Percentiles rank a stretch among this genome's conserved stretches.
Conservation (phyloP, 2,797 vertebrate species). For the Premnoplex brunnescens region DNA sequence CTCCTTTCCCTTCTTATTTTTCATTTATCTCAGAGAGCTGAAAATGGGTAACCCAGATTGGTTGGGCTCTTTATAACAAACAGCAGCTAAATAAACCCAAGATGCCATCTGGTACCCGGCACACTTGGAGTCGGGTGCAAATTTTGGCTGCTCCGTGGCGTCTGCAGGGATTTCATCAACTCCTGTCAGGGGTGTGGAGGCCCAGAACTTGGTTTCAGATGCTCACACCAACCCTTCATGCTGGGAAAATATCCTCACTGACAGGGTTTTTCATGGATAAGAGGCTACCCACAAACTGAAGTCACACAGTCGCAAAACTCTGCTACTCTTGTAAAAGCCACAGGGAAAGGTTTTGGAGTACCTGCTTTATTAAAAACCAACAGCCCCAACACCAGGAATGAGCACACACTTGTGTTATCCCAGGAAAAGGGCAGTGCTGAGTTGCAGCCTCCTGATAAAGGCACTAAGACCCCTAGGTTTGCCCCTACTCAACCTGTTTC, state of each 20-base stretch:
- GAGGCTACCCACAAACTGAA: accelerated
- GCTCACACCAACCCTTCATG: accelerated
- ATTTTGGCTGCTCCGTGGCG: neutral
- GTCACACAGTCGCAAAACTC: neutral
- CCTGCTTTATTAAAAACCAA: neutral
- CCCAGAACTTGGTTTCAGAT: neutral
- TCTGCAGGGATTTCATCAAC: neutral
- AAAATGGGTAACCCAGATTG: neutral
- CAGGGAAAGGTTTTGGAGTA: neutral
- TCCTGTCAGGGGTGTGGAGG: neutral
- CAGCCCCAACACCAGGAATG: neutral
- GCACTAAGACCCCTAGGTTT: accelerated
- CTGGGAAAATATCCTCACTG: neutral
- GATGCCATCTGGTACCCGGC: neutral
- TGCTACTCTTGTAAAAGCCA: neutral
- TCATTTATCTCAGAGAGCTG: neutral
- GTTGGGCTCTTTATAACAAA: neutral
- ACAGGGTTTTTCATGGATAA: neutral
- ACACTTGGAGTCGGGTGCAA: accelerated
- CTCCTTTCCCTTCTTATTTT: neutral
- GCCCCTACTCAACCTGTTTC: neutral
- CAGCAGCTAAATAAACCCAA: neutral
- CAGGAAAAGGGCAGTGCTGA: neutral
- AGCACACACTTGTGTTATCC: neutral
- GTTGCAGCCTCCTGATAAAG: neutral